phyloP scores from a whole-genome alignment of 1,140 invertebrate species.

The Brachionus sp. region DNA sequence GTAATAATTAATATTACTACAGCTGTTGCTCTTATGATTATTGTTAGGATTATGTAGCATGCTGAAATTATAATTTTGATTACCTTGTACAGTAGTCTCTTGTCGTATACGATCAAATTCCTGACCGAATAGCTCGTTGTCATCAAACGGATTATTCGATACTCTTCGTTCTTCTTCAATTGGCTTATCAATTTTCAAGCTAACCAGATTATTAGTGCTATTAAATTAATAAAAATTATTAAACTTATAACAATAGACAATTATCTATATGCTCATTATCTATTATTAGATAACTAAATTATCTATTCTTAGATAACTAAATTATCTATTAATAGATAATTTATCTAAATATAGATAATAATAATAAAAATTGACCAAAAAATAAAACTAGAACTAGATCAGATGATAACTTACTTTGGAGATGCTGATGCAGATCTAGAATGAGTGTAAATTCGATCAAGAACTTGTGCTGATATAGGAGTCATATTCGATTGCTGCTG shows the following conservation, averaged over 20 bases:
- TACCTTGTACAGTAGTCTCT: neutral
- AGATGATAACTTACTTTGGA: neutral
- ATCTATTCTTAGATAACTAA: too few species aligned
- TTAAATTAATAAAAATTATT: too few species aligned
- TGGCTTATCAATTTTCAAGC: neutral
- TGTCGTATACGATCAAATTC: constrained; percentile 32
- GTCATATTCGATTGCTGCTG: neutral
- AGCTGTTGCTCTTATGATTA: constrained; percentile 31
- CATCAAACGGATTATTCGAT: constrained; percentile 37
- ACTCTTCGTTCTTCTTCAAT: constrained; percentile 30
- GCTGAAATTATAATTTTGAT: constrained; percentile 33
- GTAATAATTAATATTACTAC: constrained; percentile 35
- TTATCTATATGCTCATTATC: too few species aligned
- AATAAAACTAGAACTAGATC: too few species aligned
- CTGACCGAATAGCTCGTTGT: constrained; percentile 40
- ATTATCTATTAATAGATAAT: too few species aligned
- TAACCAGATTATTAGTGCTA: neutral
- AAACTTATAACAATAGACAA: too few species aligned
- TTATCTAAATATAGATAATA: too few species aligned
- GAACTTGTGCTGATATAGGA: neutral
- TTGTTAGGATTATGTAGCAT: constrained; percentile 4
- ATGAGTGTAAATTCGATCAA: constrained; percentile 19
- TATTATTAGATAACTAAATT: too few species aligned
- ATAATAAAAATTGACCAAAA: too few species aligned
- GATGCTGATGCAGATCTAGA: constrained; percentile 10